Conservation (phyloP, 2,797 vertebrate genomes). For the Tamandua tetradactyla region DNA sequence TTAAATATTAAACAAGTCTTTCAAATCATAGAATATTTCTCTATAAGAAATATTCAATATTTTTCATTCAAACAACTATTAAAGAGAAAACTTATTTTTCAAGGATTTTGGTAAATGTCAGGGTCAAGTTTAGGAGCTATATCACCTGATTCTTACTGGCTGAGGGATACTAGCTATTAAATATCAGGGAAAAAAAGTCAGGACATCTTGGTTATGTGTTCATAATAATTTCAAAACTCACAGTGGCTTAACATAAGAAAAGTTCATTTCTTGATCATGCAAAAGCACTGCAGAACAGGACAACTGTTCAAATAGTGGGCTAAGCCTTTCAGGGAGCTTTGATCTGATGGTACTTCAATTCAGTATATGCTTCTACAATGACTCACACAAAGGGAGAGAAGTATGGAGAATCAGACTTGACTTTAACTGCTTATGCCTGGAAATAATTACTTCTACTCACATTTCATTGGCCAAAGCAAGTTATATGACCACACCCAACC, state of each 20-base stretch:
- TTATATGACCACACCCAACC: neutral
- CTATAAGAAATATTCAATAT: neutral
- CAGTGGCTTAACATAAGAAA: neutral
- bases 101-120: neutral
- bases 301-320: neutral
- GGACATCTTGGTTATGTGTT: neutral
- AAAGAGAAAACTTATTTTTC: conserved; percentile 38
- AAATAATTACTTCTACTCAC: conserved; percentile 33
- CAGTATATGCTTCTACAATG: neutral
- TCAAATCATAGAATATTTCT: neutral
- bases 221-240: neutral
- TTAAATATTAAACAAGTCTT: conserved; percentile 40
- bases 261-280: conserved; percentile 18
- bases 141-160: neutral
- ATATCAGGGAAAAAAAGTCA: neutral
- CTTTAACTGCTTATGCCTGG: neutral
- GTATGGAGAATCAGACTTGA: neutral
- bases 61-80: neutral
- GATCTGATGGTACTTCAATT: neutral
- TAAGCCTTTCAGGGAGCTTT: neutral
- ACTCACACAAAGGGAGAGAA: neutral
- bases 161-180: neutral
- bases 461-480: conserved; percentile 1
- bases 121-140: neutral
- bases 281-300: neutral